phyloP scores from a whole-genome alignment of 2,113 vertebrate species.

The Trichechus manatus region DNA sequence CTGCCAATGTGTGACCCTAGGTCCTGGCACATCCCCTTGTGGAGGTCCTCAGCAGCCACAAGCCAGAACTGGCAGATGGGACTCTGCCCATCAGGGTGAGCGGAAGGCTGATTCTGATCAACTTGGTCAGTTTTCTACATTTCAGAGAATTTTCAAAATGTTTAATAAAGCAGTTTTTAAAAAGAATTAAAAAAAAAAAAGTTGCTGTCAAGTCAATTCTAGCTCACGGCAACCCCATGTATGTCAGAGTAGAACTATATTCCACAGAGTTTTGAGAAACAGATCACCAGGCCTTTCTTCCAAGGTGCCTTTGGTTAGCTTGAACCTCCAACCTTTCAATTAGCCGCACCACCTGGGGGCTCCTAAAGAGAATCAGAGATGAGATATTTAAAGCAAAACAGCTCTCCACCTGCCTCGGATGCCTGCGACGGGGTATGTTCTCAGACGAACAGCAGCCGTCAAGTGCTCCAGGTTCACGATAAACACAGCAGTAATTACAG shows the following conservation, averaged over 20 bases:
- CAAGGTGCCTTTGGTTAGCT: too few species aligned
- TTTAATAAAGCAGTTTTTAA: not conserved
- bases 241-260: too few species aligned
- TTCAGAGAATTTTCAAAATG: accelerated
- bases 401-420: too few species aligned
- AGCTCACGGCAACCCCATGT: not conserved
- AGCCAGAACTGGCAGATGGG: accelerated
- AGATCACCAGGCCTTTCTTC: too few species aligned
- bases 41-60: too few species aligned
- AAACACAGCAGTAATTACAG: slow-evolving; percentile 73
- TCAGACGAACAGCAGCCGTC: slow-evolving; percentile 82
- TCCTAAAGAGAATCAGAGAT: too few species aligned
- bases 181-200: not conserved
- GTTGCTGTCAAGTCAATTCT: not conserved
- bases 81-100: accelerated
- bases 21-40: not conserved
- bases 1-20: not conserved
- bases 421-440: not conserved
- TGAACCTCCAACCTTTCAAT: too few species aligned
- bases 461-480: slow-evolving; percentile 62
- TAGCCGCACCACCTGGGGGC: too few species aligned
- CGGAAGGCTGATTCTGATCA: accelerated
- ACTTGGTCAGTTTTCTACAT: accelerated
- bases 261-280: too few species aligned
- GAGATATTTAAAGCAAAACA: too few species aligned